Percentiles rank a stretch among this genome's conserved stretches.
These are phyloP conservation scores for Xestia c-nigrum DNA, from an alignment of 2,888 invertebrate genomes.

Conservation along the genomic window DNA sequence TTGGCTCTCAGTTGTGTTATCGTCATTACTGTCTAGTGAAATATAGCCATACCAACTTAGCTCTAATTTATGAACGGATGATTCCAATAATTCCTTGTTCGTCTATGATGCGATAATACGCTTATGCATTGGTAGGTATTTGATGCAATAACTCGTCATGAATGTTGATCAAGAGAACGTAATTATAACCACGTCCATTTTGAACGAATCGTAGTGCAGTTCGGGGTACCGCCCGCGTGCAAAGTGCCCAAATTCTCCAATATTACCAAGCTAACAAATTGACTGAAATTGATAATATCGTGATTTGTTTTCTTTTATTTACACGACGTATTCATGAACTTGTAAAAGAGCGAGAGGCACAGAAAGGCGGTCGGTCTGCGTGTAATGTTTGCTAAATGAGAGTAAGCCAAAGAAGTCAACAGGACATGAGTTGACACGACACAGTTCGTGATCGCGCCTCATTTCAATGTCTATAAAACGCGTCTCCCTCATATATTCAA, in stretches of 20 bases:
- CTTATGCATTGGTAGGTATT: conserved; percentile 13
- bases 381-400: conserved; percentile 36
- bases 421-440: conserved; percentile 37
- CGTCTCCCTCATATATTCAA: conserved; percentile 59
- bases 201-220: neutral
- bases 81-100: conserved; percentile 40
- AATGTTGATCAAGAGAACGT: neutral
- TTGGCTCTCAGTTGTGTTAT: conserved; percentile 34
- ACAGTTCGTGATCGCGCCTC: conserved; percentile 45
- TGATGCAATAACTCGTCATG: conserved; percentile 7
- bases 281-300: neutral
- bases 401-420: conserved; percentile 29
- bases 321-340: neutral
- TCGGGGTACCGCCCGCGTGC: no score
- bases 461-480: conserved; percentile 54
- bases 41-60: conserved; percentile 26
- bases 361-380: conserved; percentile 9
- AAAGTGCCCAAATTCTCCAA: neutral
- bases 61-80: conserved; percentile 52
- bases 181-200: conserved; percentile 10
- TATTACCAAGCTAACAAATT: neutral
- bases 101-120: conserved; percentile 29
- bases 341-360: neutral
- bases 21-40: conserved; percentile 33
- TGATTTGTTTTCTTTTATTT: neutral